Percentiles rank a stretch among this genome's conserved stretches.
Conservation (phyloP, 2,888 invertebrate species). For the Yponomeuta evonymella region DNA sequence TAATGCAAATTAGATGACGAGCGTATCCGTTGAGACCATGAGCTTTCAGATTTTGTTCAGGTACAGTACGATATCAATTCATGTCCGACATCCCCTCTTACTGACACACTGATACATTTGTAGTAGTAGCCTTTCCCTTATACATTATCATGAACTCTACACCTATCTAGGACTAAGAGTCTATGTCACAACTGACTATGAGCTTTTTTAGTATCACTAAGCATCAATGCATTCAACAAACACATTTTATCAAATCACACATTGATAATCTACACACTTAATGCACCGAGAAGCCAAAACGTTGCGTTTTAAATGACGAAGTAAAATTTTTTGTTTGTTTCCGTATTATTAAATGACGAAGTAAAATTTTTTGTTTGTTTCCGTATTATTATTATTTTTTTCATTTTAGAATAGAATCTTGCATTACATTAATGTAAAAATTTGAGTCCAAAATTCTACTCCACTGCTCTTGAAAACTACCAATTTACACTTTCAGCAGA, state of each 20-base stretch:
- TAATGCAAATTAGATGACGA: background rate
- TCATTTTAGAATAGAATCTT: background rate
- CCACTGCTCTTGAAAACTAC: conserved; percentile 46
- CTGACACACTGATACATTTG: background rate
- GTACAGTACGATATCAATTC: background rate
- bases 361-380: no score
- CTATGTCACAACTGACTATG: conserved; percentile 72
- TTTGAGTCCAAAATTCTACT: conserved; percentile 14
- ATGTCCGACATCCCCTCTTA: background rate
- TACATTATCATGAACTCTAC: conserved; percentile 38
- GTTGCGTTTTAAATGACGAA: conserved; percentile 26
- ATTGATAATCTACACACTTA: conserved; percentile 16
- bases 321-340: background rate
- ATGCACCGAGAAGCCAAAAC: conserved; percentile 50
- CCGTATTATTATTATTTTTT: background rate
- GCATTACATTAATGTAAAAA: no score
- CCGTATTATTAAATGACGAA: conserved; percentile 9
- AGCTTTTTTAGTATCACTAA: conserved; percentile 71
- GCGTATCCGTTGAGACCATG: background rate
- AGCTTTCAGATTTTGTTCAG: background rate
- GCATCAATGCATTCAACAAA: conserved; percentile 35
- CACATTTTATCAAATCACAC: background rate
- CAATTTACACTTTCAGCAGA: background rate
- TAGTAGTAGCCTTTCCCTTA: background rate
- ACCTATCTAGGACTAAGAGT: conserved; percentile 64